phyloP scores from a whole-genome alignment of 2,888 invertebrate species.

The Minunthozetes semirufus region DNA sequence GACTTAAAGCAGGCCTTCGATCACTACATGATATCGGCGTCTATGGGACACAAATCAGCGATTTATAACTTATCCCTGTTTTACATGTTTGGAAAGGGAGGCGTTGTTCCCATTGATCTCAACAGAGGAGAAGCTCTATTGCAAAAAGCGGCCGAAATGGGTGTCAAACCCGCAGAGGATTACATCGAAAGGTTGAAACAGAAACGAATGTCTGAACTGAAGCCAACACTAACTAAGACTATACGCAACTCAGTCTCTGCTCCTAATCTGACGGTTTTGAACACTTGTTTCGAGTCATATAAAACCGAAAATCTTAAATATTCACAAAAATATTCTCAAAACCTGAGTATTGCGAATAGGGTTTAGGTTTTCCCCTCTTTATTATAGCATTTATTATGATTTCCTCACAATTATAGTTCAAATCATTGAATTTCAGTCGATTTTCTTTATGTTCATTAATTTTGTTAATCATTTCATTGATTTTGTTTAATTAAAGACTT shows the following conservation, averaged over 20 bases:
- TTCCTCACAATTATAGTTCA: neutral
- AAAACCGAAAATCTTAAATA: neutral
- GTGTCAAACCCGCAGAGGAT: conserved; percentile 30
- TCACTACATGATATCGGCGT: conserved; percentile 31
- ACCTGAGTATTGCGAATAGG: neutral
- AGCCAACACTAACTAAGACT: neutral
- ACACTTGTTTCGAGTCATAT: neutral
- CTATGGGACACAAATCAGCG: conserved; percentile 28
- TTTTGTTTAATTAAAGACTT: neutral
- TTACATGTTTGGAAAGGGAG: conserved; percentile 35
- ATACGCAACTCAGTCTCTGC: neutral
- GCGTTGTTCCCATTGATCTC: neutral
- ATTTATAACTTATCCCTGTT: conserved; percentile 35
- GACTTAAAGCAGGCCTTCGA: conserved; percentile 27
- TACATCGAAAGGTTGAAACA: conserved; percentile 2
- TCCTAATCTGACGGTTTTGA: neutral
- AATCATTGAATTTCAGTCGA: neutral
- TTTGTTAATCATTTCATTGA: neutral
- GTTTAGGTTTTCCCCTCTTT: too few species aligned
- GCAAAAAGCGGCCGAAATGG: neutral
- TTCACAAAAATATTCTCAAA: neutral
- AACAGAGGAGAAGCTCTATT: conserved; percentile 9
- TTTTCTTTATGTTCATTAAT: neutral
- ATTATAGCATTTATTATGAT: too few species aligned
- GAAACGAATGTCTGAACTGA: neutral